Percentiles rank a stretch among this genome's conserved stretches.
These are phyloP conservation scores for Taeniopygia guttata DNA, from an alignment of 2,797 vertebrate species.

Conservation along the genomic window DNA sequence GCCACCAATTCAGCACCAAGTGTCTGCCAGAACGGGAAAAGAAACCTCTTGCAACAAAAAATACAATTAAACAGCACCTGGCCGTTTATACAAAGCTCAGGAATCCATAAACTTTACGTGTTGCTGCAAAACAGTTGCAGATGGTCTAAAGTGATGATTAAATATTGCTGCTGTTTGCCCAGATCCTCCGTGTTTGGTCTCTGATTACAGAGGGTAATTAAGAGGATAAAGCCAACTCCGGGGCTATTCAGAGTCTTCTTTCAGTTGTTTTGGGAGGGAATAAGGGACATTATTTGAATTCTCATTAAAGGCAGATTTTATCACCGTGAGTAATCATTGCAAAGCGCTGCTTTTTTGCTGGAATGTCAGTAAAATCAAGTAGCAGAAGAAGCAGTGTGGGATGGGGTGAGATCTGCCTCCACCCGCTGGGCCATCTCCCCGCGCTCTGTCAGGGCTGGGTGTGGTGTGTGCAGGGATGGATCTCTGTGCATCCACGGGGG, in stretches of 20 bases:
- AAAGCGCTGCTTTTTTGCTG: background rate
- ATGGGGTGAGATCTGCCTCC: background rate
- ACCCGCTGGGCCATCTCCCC: background rate
- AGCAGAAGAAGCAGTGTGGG: background rate
- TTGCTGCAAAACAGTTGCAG: constrained; percentile 69
- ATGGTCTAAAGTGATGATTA: constrained; percentile 67
- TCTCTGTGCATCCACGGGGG: background rate
- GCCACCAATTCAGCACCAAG: constrained; percentile 30
- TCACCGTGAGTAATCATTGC: background rate
- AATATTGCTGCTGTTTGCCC: constrained; percentile 54
- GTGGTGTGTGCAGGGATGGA: background rate
- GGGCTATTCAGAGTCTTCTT: background rate
- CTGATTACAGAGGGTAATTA: constrained; percentile 43
- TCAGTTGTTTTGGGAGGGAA: background rate
- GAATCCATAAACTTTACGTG: constrained; percentile 54
- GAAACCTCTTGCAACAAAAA: background rate
- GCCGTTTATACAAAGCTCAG: constrained; percentile 36
- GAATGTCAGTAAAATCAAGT: background rate
- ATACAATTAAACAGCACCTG: constrained; percentile 63
- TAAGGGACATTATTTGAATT: background rate
- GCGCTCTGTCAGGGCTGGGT: background rate
- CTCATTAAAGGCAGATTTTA: constrained; percentile 12
- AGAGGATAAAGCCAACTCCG: constrained; percentile 33
- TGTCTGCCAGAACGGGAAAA: constrained; percentile 28
- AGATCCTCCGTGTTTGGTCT: constrained; percentile 24